Evolutionary conservation across 1,140 invertebrate genomes (phyloP), one percentile per base, ranked within the genome.

Genomic region (Choristoneura fumiferana): DNA sequence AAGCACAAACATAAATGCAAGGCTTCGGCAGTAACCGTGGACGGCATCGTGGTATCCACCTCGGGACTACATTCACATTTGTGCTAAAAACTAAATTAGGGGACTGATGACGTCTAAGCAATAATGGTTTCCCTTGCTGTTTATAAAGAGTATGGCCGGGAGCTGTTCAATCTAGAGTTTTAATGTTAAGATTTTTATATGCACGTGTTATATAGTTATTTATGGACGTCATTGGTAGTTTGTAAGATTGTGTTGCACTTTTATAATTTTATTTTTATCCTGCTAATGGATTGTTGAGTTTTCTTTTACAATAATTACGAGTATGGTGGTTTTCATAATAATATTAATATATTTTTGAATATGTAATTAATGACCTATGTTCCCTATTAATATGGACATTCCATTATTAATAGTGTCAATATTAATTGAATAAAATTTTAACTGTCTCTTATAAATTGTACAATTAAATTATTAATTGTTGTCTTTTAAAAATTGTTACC

Each of bases 1-100:
- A 87, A 87, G 67, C 81, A 85, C 40, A 85, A 81, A 54, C 71
- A 81, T 54, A 85, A 85, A 54, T 87, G 84, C 33, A 83, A 81
- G 61, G 84, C 75, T 0, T 80, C 84, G 0, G 82, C 83, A 0
- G 76, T 87, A 0, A 85, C 84, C 2, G 70, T 85, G 5, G 78
- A 85, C 39, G 82, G 82, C 0, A 58, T 83, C 8, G 69, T 87
- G 0, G 71, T 85, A 0, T 80, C 81, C 0, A 85, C 82, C 0
- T 78, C 69, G 4, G 84, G 82, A 0, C 49, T 75, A 0, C 84
- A 87, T 57, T 78, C 81, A 6, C 84, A 84, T 43, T 38, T 56
- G 52, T 76, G 33, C 33, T 36, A 29, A 34, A 15, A 29, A 6
- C 22, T 13, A n/a, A 9, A 6, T 2, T 29, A 29, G 2, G 6